These are phyloP conservation scores for Eunapius fragilis DNA, from an alignment of 37 sponge, comb jelly and placozoan genomes.

Conservation along the genomic window DNA sequence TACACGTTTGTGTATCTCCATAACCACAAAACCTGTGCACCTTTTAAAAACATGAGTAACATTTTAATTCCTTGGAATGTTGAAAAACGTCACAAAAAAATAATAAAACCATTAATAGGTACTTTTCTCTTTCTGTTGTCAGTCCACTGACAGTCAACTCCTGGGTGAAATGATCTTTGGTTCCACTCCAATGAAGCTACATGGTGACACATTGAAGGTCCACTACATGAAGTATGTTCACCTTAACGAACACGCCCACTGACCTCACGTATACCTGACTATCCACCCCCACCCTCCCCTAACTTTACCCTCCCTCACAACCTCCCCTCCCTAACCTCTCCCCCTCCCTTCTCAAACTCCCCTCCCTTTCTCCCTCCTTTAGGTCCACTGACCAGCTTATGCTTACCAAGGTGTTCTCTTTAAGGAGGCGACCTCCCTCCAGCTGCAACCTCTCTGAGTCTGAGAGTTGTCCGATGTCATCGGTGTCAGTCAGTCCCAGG, in stretches of 20 bases:
- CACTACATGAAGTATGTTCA: slow-evolving; percentile 64
- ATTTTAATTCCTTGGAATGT: too few species aligned
- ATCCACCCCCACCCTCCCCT: background rate
- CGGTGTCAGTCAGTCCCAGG: background rate
- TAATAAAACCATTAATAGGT: too few species aligned
- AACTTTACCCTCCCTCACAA: background rate
- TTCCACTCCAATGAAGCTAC: slow-evolving; percentile 67
- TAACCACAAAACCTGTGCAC: too few species aligned
- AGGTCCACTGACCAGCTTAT: slow-evolving; percentile 75
- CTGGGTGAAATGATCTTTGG: slow-evolving; percentile 86
- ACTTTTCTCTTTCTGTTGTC: background rate
- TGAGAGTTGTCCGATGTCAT: slow-evolving; percentile 46
- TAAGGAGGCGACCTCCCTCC: background rate
- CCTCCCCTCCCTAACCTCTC: background rate
- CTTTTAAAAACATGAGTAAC: too few species aligned
- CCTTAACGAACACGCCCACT: background rate
- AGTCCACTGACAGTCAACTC: slow-evolving; percentile 54
- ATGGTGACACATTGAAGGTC: slow-evolving; percentile 62
- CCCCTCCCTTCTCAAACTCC: slow-evolving; percentile 1
- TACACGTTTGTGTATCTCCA: background rate
- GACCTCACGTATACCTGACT: too few species aligned
- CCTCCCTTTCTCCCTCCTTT: background rate
- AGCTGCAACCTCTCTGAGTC: slow-evolving; percentile 43
- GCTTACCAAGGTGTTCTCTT: slow-evolving; percentile 68
- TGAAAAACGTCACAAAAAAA: too few species aligned